phyloP scores from a whole-genome alignment of 2,888 invertebrate genomes.

The Heliconius sara region DNA sequence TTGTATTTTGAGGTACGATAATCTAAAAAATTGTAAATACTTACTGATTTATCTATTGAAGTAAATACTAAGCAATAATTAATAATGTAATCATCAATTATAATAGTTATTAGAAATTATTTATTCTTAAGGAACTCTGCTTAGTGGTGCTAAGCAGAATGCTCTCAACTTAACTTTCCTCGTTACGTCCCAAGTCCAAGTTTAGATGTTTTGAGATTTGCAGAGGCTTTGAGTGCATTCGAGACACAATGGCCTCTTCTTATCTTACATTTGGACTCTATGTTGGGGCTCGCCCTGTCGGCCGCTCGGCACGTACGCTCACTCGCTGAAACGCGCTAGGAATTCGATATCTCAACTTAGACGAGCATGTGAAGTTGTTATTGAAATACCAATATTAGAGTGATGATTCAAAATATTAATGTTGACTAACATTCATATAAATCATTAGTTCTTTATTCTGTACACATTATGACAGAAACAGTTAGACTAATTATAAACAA shows the following conservation, averaged over 20 bases:
- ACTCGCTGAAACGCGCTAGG: slow-evolving; percentile 70
- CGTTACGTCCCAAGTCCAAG: slow-evolving; percentile 60
- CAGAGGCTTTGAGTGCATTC: slow-evolving; percentile 68
- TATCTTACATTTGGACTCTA: slow-evolving; percentile 73
- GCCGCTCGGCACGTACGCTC: slow-evolving; percentile 72
- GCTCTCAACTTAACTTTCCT: slow-evolving; percentile 65
- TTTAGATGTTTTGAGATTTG: slow-evolving; percentile 73
- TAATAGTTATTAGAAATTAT: neutral
- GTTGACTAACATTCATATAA: no score
- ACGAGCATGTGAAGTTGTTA: no score
- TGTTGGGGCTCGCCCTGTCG: slow-evolving; percentile 65
- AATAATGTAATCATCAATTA: no score
- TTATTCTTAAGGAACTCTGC: neutral
- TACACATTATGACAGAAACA: no score
- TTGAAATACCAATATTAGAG: no score
- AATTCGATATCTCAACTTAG: slow-evolving; percentile 69
- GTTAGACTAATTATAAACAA: no score
- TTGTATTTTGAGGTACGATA: no score
- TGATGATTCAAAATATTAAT: no score
- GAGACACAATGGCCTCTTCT: slow-evolving; percentile 65
- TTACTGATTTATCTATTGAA: no score
- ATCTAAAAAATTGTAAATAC: no score
- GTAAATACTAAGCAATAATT: no score
- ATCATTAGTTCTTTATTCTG: slow-evolving; percentile 45
- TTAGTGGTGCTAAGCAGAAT: slow-evolving; percentile 14